Percentiles rank a stretch among this genome's conserved stretches.
phyloP scores from a whole-genome alignment of 2,113 vertebrate species.

The Myiozetetes cayanensis region DNA sequence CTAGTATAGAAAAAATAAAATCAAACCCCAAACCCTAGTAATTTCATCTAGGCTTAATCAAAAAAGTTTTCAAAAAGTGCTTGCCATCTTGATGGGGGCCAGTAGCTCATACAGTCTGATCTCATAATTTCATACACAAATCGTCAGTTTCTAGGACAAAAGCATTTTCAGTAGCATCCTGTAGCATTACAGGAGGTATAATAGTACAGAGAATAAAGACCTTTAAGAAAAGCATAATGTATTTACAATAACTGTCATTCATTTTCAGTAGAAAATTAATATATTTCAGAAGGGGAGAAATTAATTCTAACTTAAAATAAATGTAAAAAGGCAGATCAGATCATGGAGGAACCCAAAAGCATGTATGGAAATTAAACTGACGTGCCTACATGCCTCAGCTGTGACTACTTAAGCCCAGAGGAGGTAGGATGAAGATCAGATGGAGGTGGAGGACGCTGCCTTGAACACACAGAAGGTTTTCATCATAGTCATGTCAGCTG shows the following conservation, averaged over 20 bases:
- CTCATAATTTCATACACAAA: background rate
- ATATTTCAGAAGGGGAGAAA: background rate
- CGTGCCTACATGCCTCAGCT: background rate
- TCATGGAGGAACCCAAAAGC: background rate
- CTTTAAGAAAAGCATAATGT: conserved; percentile 15
- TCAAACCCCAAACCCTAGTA: background rate
- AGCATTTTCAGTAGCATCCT: background rate
- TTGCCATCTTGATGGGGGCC: background rate
- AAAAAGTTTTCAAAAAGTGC: background rate
- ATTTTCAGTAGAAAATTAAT: conserved; percentile 26
- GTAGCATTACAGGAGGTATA: background rate
- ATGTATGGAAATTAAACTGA: background rate
- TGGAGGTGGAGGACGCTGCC: background rate
- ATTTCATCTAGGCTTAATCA: background rate
- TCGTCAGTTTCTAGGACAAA: background rate
- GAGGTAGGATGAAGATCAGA: background rate
- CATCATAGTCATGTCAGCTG: background rate
- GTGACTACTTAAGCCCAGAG: background rate
- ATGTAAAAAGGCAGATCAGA: conserved; percentile 18
- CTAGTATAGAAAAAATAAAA: background rate
- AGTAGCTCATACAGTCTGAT: background rate
- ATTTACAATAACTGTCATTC: conserved; percentile 26
- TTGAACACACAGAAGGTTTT: background rate
- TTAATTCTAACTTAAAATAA: conserved; percentile 8
- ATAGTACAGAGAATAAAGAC: background rate